Base-by-base conservation (phyloP, 2,888 invertebrate species). In the Acanthosepion pharaonis region DNA sequence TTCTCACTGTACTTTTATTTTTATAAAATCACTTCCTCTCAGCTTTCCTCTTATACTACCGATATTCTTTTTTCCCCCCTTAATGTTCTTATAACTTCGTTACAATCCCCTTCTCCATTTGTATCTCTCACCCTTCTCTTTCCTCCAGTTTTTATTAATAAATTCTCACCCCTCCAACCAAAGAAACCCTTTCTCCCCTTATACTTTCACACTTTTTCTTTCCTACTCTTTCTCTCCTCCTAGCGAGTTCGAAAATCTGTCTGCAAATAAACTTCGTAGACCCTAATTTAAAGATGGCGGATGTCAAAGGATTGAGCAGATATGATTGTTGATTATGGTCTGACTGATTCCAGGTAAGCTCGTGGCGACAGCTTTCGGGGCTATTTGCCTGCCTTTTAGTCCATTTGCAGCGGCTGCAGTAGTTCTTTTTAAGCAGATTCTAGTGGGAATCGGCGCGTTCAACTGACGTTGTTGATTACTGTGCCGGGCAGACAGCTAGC, bases 221-320 rank as follows among this genome's bases (percentile, higher is more conserved):
- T 92, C 42, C 42, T 91, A 25, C 42, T 92, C 92, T 92, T 49
- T 48, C 92, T 49, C 92, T 25, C 92, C 28, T 51, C 51, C 92
- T 23, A 25, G 18, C 92, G 51, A 93, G 25, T 93, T 49, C 92
- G 48, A 93, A 93, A 49, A 93, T 93, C 92, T 93, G 92, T 93
- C 92, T 93, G n/a, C 92, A 51, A 93, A 93, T 93, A 93, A 93
- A 93, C 92, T 93, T 53, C 53, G 53, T 28, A 93, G 92, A 93
- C 51, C 92, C 92, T 93, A 93, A 51, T 93, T 93, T 93, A 93
- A 93, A 93, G 49, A 93, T 93, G 92, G 92, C 92, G 92, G 92
- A 49, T n/a, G 92, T 51, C 53, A 53, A 93, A 93, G 92, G 53
- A 93, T 11, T n/a, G 51, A 93, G 92, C 28, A 51, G 51, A 53